Base-by-base conservation (phyloP, 2,113 vertebrate species). In the Pelvicachromis taeniatus region DNA sequence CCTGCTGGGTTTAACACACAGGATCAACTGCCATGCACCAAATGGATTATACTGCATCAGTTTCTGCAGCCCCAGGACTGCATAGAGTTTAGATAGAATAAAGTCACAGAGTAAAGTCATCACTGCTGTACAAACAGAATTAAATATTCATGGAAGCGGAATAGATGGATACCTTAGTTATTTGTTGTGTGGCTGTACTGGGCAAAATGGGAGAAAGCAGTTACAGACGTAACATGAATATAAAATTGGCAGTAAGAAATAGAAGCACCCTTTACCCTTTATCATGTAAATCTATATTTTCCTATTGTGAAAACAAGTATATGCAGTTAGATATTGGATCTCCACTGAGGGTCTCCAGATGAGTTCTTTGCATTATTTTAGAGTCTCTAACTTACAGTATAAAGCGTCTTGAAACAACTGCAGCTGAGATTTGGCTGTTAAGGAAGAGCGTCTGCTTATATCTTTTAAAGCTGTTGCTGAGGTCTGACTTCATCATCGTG, bases 61-160 rank as follows among this genome's bases (percentile, higher is more conserved):
- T 21, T 65, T 29, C 82, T 83, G 58, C 61, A 70, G 63, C 80
- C 77, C 8, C 23, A 4, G 42, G 52, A 89, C 53, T 78, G 83
- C 21, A 23, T 68, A 48, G 50, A 77, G 85, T 83, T 84, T 63
- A 83, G 53, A 82, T 52, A 21, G 45, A 87, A 83, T 85, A 55
- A 87, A 90, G 58, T 87, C 19, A 63, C 48, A 16, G 75, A 80
- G 83, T 77, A 75, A 88, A 85, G 78, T 81, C 56, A 56, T 83
- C 52, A n/a, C 48, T 87, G 55, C 59, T 86, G 84, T 82, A 65
- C 85, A 91, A 91, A 88, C 87, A 78, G 31, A 55, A 89, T 93
- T 78, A 94, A 90, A 93, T 85, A 90, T 92, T 80, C 83, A 92
- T 91, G 16, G 16, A 14, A 35, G 19, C 13, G 16, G 21, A 31